Evolutionary conservation across 1,140 invertebrate species (phyloP), one percentile per base, ranked within the genome.

Genomic region (Myzus persicae): DNA sequence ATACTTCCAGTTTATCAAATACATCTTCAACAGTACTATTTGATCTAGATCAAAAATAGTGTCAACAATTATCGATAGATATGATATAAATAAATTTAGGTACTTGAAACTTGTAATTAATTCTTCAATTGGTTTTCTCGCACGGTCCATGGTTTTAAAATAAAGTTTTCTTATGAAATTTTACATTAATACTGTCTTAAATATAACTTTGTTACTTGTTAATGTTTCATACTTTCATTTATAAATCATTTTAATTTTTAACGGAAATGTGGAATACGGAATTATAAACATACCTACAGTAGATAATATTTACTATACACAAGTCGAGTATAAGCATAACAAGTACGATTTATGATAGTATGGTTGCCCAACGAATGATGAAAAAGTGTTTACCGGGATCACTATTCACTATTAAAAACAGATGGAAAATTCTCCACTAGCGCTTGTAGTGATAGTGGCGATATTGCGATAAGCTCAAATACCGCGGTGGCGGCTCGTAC

Each of bases 1-100:
- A 93, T 44, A 38, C 48, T 54, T 93, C 81, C 31, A 93, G 59
- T 93, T 93, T 93, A 76, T 93, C 81, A 51, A 93, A 40, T 51
- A 93, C n/a, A 84, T 93, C 81, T 5, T 93, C n/a, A 85, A 93
- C 81, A 0, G 91, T 93, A 85, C 20, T 84, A 93, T n/a, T 85
- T 22, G 91, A 93, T 84, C 91, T 93, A 42, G n/a, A 81, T 3
- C 14, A 38, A 89, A 26, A 54, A n/a, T 6, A 67, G 0, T 26
- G 3, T 11, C 18, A 76, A n/a, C n/a, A 76, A 36, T 20, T 24
- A 48, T 24, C 1, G 0, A 22, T 31, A 18, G 14, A n/a, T 31
- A 82, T 24, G 36, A 82, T 38, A 38, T 38, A 22, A 24, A 38
- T 82, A 36, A 51, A 92, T 31, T 51, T 51, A 24, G 22, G 48